Percentiles rank a stretch among this genome's conserved stretches.
Evolutionary conservation across 2,797 vertebrate genomes (phyloP).

Genomic region (Heteromormyrus szaboi): DNA sequence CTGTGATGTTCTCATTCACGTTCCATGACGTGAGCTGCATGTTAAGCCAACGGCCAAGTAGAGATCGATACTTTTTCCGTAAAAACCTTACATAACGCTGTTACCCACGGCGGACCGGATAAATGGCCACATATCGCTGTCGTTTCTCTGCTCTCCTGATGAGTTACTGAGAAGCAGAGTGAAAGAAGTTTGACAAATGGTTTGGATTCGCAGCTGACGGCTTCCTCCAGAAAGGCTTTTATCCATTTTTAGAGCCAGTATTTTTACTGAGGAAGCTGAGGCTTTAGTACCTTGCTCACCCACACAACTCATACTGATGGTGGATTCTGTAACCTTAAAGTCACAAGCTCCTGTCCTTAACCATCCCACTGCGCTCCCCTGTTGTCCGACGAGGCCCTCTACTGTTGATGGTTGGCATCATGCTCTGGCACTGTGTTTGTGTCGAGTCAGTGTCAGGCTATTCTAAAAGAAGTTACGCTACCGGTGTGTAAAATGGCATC

Average conservation of each 20-base stretch:
- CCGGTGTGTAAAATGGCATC: not conserved
- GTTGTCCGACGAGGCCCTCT: not conserved
- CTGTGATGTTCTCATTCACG: not conserved
- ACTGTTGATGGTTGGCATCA: not conserved
- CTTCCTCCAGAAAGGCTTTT: not conserved
- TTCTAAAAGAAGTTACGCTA: not conserved
- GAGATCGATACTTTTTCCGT: not conserved
- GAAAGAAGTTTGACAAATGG: not conserved
- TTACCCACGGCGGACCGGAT: not conserved
- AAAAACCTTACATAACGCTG: not conserved
- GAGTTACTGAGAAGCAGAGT: not conserved
- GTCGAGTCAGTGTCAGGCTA: not conserved
- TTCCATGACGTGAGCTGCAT: not conserved
- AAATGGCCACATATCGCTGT: not conserved
- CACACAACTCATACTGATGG: not conserved
- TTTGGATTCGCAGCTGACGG: not conserved
- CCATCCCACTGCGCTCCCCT: not conserved
- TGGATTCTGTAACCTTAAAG: not conserved
- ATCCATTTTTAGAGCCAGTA: not conserved
- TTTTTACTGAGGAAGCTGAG: not conserved
- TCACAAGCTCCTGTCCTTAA: not conserved
- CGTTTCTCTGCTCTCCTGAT: not conserved
- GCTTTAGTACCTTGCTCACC: not conserved
- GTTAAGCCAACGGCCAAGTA: not conserved
- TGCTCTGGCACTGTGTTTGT: not conserved